Conservation (phyloP, 2,113 vertebrate species). For the Apodemus speciosus region DNA sequence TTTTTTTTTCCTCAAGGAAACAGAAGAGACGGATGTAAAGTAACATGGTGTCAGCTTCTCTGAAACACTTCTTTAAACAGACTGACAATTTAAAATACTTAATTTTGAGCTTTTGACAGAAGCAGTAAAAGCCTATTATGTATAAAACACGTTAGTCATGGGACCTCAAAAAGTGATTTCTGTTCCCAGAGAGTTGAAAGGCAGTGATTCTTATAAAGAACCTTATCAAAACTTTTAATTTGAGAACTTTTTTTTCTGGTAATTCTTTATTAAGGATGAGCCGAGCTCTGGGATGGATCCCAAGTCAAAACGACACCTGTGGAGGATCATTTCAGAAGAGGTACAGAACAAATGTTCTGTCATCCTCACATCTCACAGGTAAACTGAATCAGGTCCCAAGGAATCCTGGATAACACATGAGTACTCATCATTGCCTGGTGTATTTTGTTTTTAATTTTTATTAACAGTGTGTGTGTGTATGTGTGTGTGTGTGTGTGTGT, state of each 20-base stretch:
- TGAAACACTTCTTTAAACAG: constrained; percentile 56
- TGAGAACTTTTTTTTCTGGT: constrained; percentile 68
- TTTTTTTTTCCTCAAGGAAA: constrained; percentile 58
- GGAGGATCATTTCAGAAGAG: constrained; percentile 97
- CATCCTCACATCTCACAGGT: constrained; percentile 98
- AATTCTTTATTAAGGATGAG: constrained; percentile 89
- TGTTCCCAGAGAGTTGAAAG: constrained; percentile 42
- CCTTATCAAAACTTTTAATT: constrained; percentile 67
- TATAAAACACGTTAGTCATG: constrained; percentile 64
- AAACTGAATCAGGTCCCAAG: background rate
- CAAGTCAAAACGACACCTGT: constrained; percentile 95
- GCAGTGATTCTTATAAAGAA: constrained; percentile 53
- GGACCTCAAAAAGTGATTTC: constrained; percentile 48
- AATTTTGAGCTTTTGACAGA: constrained; percentile 69
- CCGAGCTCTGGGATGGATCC: constrained; percentile 99
- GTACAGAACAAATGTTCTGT: constrained; percentile 95
- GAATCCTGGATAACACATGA: background rate
- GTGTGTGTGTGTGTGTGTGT: too few relatives aligned
- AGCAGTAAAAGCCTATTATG: constrained; percentile 60
- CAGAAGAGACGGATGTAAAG: constrained; percentile 50
- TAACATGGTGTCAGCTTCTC: constrained; percentile 54
- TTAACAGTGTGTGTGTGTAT: too few relatives aligned
- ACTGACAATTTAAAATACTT: constrained; percentile 71
- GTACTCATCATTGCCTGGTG: background rate
- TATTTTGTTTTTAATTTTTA: background rate